Conservation (phyloP, 1,140 invertebrate genomes). For the Bombus polaris region DNA sequence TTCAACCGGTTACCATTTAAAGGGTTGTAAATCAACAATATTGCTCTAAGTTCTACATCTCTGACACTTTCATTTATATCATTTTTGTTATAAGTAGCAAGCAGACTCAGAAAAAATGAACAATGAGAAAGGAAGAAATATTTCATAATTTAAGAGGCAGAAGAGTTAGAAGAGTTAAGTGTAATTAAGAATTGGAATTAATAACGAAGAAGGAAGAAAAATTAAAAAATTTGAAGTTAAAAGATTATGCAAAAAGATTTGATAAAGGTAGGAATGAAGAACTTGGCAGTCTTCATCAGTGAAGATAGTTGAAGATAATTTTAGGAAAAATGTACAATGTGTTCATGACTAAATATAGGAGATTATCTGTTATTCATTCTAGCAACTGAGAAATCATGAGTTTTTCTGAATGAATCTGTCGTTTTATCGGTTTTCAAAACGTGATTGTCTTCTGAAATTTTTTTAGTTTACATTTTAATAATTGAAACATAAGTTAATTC, state of each 20-base stretch:
- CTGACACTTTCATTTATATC: neutral
- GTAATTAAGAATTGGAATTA: neutral
- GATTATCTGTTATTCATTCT: neutral
- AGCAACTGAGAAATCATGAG: neutral
- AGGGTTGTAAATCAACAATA: constrained; percentile 45
- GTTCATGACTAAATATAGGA: neutral
- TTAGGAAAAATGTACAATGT: neutral
- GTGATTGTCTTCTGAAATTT: neutral
- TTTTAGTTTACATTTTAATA: neutral
- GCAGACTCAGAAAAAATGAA: neutral
- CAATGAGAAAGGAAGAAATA: neutral
- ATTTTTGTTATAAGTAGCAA: neutral
- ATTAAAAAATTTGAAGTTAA: neutral
- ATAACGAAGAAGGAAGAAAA: neutral
- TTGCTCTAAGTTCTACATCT: neutral
- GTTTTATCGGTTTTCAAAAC: neutral
- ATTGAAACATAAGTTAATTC: neutral
- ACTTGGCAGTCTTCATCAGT: neutral
- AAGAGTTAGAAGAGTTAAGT: neutral
- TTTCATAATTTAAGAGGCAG: neutral
- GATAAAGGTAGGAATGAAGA: neutral
- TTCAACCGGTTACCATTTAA: constrained; percentile 63
- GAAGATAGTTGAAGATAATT: neutral
- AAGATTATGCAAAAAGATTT: neutral
- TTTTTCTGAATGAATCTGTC: neutral